Percentiles rank a stretch among this genome's conserved stretches.
These are phyloP conservation scores for Troilus luridus DNA, from an alignment of 2,888 invertebrate genomes.

Conservation along the genomic window DNA sequence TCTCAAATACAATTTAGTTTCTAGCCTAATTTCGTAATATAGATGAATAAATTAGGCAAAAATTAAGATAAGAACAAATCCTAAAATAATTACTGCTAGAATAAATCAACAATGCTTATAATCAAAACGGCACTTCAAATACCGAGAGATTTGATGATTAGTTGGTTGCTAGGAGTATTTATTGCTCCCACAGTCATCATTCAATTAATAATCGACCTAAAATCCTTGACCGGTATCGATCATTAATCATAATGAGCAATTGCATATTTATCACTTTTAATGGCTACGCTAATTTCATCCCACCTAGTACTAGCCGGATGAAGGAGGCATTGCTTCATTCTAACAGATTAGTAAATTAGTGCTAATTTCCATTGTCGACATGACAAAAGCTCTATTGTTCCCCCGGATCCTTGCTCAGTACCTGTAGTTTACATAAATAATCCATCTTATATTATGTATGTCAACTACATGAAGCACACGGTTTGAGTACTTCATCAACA, in stretches of 20 bases:
- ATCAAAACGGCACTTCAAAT: neutral
- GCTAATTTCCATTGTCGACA: constrained; percentile 20
- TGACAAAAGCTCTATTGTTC: constrained; percentile 5
- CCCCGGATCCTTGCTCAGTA: neutral
- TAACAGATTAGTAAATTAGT: constrained; percentile 7
- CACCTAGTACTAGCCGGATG: neutral
- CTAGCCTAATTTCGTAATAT: neutral
- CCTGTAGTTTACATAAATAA: neutral
- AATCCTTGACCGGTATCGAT: neutral
- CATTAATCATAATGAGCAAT: neutral
- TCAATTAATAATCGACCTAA: constrained; percentile 10
- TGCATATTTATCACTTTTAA: constrained; percentile 35
- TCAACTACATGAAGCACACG: neutral
- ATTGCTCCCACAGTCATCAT: neutral
- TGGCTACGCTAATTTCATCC: neutral
- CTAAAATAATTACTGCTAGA: neutral
- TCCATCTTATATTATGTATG: neutral
- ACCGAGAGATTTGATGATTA: neutral
- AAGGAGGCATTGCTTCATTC: constrained; percentile 24
- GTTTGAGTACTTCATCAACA: no score
- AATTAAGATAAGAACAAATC: neutral
- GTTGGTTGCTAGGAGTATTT: neutral
- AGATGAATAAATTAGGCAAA: neutral
- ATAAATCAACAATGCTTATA: neutral
- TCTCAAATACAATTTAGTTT: neutral